Percentiles rank a stretch among this genome's conserved stretches.
phyloP scores from a whole-genome alignment of 1,140 invertebrate species.

The Zaprionus africanus region DNA sequence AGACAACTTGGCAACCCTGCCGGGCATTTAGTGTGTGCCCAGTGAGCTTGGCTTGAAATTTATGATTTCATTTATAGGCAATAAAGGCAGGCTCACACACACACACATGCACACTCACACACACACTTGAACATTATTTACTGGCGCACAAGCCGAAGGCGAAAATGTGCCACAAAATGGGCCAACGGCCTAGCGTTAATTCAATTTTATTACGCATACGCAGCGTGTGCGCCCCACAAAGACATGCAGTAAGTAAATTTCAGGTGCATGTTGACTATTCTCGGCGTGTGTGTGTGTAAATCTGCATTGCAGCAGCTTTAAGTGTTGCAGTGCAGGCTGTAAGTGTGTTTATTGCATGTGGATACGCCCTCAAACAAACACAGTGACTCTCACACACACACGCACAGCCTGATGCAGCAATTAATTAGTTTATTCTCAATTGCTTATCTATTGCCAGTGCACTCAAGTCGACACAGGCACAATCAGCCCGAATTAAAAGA shows the following conservation, averaged over 20 bases:
- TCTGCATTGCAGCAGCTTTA: conserved; percentile 69
- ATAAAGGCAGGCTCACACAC: conserved; percentile 28
- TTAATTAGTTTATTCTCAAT: conserved; percentile 41
- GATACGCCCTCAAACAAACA: conserved; percentile 12
- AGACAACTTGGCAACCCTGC: conserved; percentile 37
- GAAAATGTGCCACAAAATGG: conserved; percentile 55
- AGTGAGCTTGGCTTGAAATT: conserved; percentile 57
- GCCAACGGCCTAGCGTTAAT: conserved; percentile 55
- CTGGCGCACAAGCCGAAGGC: conserved; percentile 34
- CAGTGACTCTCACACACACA: conserved; percentile 3
- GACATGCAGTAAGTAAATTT: conserved; percentile 49
- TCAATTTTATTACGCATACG: conserved; percentile 78
- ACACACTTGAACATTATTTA: conserved; percentile 43
- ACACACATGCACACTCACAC: neutral
- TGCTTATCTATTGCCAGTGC: conserved; percentile 24
- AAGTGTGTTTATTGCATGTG: conserved; percentile 16
- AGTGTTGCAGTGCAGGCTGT: conserved; percentile 30
- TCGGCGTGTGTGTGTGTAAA: conserved; percentile 17
- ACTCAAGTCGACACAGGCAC: conserved; percentile 19
- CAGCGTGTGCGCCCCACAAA: conserved; percentile 44
- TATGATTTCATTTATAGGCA: conserved; percentile 69
- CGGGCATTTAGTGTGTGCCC: conserved; percentile 14
- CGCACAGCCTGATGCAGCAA: conserved; percentile 22
- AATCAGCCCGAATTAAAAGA: conserved; percentile 1
- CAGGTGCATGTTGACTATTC: conserved; percentile 18